phyloP scores from a whole-genome alignment of 1,140 invertebrate genomes.

The Drosophila guanche region DNA sequence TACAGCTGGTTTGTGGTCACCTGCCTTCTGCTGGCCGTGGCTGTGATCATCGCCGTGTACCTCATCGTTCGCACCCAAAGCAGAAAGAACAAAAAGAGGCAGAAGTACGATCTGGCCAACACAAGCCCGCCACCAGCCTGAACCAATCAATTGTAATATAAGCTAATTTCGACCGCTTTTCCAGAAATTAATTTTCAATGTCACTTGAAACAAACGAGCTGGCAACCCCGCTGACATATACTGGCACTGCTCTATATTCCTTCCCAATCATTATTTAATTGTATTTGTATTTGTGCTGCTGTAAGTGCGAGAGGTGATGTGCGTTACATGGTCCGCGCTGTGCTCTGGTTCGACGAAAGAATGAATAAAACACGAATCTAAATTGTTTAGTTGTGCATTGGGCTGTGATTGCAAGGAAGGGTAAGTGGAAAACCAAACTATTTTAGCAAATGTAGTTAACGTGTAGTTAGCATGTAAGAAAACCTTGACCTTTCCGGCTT shows the following conservation, averaged over 20 bases:
- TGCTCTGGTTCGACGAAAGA: no score
- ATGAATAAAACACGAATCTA: not conserved
- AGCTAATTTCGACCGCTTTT: conserved; percentile 21
- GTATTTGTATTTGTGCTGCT: not conserved
- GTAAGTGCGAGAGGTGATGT: no score
- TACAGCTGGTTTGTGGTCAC: conserved; percentile 74
- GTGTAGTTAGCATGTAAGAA: no score
- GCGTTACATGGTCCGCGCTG: no score
- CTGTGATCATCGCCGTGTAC: conserved; percentile 47
- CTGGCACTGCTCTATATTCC: not conserved
- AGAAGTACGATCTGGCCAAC: conserved; percentile 64
- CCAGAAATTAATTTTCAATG: conserved; percentile 13
- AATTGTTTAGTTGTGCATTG: not conserved
- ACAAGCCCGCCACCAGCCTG: conserved; percentile 34
- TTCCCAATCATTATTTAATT: not conserved
- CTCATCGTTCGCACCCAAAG: conserved; percentile 55
- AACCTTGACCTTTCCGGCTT: no score
- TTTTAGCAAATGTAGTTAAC: conserved; percentile 1
- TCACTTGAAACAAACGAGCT: conserved; percentile 24
- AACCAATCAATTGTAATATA: conserved; percentile 1
- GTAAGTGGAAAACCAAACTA: not conserved
- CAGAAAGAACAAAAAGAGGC: conserved; percentile 47
- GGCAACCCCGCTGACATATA: conserved; percentile 23
- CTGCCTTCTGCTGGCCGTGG: conserved; percentile 56
- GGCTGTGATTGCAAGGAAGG: not conserved